Evolutionary conservation across 1,140 invertebrate species (phyloP).

Genomic region (Drosophila prosaltans): DNA sequence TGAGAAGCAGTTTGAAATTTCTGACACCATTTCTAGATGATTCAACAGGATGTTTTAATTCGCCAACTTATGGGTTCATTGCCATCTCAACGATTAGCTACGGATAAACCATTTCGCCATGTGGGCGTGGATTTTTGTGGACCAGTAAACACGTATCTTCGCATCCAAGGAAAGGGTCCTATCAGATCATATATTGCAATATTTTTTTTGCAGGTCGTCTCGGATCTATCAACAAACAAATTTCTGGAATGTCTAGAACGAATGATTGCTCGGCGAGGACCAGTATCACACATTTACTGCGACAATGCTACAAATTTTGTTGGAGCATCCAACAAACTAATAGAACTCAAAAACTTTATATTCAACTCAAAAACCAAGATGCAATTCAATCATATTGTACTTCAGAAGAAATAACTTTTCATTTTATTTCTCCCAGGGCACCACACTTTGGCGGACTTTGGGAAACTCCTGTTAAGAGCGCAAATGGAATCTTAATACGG

Average conservation of each 20-base stretch:
- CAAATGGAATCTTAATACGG: not conserved
- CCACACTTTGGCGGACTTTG: not conserved
- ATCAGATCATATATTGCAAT: too few species aligned
- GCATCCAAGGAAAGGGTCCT: too few species aligned
- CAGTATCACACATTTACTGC: not conserved
- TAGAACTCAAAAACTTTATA: not conserved
- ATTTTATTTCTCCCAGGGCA: not conserved
- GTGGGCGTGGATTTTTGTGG: not conserved
- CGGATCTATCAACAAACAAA: not conserved
- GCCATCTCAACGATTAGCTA: not conserved
- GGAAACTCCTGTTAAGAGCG: not conserved
- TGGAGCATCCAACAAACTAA: not conserved
- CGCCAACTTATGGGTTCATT: too few species aligned
- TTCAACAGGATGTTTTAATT: too few species aligned
- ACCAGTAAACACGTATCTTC: too few species aligned
- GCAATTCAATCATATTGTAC: not conserved
- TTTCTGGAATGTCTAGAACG: not conserved
- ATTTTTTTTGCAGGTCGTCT: too few species aligned
- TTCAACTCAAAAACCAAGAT: not conserved
- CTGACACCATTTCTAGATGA: too few species aligned
- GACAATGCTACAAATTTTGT: too few species aligned
- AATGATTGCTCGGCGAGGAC: not conserved
- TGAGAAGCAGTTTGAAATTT: too few species aligned
- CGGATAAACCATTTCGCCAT: not conserved
- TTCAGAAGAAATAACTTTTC: not conserved